These are phyloP conservation scores for Dendronephthya gigantea DNA, from an alignment of 64 coral and sea anemone species.

Conservation along the genomic window DNA sequence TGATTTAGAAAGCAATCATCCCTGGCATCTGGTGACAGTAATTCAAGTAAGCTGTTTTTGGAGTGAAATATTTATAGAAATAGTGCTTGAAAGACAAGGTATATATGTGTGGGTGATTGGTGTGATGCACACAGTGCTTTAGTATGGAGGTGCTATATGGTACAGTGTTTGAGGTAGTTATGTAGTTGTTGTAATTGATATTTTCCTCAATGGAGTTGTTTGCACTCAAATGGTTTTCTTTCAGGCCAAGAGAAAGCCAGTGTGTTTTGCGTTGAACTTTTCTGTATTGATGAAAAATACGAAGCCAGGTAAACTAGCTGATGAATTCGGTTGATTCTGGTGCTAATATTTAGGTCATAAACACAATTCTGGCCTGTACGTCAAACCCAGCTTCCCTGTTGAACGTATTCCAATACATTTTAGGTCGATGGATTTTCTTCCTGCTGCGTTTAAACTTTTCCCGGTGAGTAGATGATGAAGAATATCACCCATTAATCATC, in stretches of 20 bases:
- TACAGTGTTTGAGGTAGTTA: too few relatives aligned
- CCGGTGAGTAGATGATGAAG: slow-evolving; percentile 65
- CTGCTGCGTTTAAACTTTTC: slow-evolving; percentile 77
- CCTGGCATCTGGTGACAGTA: neutral
- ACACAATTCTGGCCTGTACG: too few relatives aligned
- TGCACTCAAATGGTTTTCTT: neutral
- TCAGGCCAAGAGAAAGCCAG: slow-evolving; percentile 39
- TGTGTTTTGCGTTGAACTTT: slow-evolving; percentile 84
- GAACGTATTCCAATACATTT: neutral
- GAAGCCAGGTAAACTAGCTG: slow-evolving; percentile 81
- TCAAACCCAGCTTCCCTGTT: neutral
- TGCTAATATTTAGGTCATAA: too few relatives aligned
- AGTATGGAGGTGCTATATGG: neutral
- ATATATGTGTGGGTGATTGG: too few relatives aligned
- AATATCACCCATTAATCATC: too few relatives aligned
- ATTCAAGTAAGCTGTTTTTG: neutral
- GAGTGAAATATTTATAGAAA: too few relatives aligned
- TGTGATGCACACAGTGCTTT: too few relatives aligned
- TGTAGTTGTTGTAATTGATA: too few relatives aligned
- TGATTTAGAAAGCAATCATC: slow-evolving; percentile 31
- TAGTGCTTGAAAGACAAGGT: too few relatives aligned
- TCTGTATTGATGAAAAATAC: slow-evolving; percentile 98
- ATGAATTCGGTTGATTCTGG: too few relatives aligned
- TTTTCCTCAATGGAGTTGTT: too few relatives aligned
- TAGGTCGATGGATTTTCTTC: slow-evolving; percentile 83